A percentile compares a stretch with the other conserved stretches of the same genome.
These are phyloP conservation scores for Ceryle rudis DNA, from an alignment of 2,797 vertebrate species.

Conservation along the genomic window DNA sequence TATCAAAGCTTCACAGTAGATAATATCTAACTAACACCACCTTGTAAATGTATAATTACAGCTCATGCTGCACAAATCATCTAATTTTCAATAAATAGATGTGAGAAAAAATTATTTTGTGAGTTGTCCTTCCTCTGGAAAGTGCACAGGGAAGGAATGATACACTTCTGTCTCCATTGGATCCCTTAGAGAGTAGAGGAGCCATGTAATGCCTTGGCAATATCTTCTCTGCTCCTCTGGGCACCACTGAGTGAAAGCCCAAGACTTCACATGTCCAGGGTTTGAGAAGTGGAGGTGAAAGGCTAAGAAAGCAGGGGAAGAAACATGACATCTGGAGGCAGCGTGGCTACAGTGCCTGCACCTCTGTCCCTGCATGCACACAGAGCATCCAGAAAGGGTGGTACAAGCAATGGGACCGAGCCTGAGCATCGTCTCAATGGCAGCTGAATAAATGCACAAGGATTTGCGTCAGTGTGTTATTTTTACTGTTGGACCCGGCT, in stretches of 20 bases:
- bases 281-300: neutral
- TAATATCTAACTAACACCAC: neutral
- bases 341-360: rapidly evolving
- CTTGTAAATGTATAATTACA: neutral
- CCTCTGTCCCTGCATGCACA: neutral
- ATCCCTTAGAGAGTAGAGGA: neutral
- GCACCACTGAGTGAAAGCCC: neutral
- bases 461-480: constrained; percentile 51
- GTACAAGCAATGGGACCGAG: neutral
- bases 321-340: neutral
- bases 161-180: neutral
- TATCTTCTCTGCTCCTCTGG: neutral
- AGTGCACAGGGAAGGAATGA: neutral
- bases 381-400: neutral
- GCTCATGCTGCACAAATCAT: neutral
- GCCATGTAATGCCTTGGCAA: rapidly evolving
- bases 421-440: neutral
- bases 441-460: neutral
- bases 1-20: neutral
- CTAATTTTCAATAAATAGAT: neutral
- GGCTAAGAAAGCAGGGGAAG: neutral
- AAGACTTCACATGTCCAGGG: neutral
- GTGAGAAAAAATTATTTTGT: neutral
- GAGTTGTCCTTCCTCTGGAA: neutral
- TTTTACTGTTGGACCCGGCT: neutral